Evolutionary conservation across 1,140 invertebrate species (phyloP).

Genomic region (Apis florea): DNA sequence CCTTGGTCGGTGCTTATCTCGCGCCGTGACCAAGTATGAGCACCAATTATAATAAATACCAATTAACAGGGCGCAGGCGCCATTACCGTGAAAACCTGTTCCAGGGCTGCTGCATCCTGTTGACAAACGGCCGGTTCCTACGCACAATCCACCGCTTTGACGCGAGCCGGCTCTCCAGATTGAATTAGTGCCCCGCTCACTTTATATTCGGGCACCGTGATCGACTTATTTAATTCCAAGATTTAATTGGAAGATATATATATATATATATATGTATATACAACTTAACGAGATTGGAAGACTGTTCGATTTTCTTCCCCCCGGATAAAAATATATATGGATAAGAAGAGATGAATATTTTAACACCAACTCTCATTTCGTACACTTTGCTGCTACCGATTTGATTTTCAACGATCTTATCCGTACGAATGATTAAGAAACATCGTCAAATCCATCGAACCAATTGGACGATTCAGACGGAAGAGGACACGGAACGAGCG

Average conservation of each 20-base stretch:
- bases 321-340: too few relatives aligned
- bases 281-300: too few relatives aligned
- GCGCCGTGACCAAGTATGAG: constrained; percentile 62
- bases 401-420: too few relatives aligned
- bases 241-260: too few relatives aligned
- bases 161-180: constrained; percentile 1
- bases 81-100: constrained; percentile 61
- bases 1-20: constrained; percentile 48
- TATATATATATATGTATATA: too few relatives aligned
- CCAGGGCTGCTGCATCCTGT: constrained; percentile 26
- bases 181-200: constrained; percentile 12
- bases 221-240: background rate
- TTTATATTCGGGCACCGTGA: background rate
- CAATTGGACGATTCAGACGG: background rate
- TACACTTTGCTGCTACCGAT: too few relatives aligned
- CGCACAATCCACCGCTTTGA: constrained; percentile 34
- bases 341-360: too few relatives aligned
- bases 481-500: background rate
- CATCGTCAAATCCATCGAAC: too few relatives aligned
- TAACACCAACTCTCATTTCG: too few relatives aligned
- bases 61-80: constrained; percentile 63
- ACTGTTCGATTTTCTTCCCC: too few relatives aligned
- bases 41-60: constrained; percentile 68
- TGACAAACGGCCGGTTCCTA: constrained; percentile 48
- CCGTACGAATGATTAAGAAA: too few relatives aligned